Evolutionary conservation across 2,797 vertebrate species (phyloP), one percentile per base, ranked within the genome.

Genomic region (Tympanoctomys barrerae): DNA sequence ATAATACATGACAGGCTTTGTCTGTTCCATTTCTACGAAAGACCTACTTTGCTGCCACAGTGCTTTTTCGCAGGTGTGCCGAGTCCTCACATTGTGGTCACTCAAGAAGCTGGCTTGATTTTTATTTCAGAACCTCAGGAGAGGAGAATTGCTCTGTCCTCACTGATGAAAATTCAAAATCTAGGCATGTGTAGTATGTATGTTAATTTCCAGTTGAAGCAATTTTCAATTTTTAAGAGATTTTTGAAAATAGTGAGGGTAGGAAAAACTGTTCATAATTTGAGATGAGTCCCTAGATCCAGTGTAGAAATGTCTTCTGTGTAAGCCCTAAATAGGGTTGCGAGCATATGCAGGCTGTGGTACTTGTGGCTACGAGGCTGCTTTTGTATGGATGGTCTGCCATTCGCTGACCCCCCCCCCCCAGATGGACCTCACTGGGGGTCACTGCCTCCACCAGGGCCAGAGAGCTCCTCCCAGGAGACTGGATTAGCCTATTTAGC

Each of bases 1-100:
- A 99, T 99, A 99, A 99, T 98, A 98, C 98, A 99, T 99, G 98
- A 97, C 87, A 77, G 97, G 88, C 98, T 98, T 97, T 96, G 97
- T 98, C 98, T 99, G 98, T 97, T 98, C 98, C 98, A 82, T 98
- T 98, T 98, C 98, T 98, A 98, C 98, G 98, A 98, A 98, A 97
- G 98, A 98, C 98, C 98, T 98, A 98, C 98, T 99, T 98, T 95
- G 95, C 95, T 97, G 96, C 94, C 98, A 94, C 96, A 97, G 94
- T 97, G 97, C 97, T 98, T 98, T 98, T 91, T 92, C 97, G 89
- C 95, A 95, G 96, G 89, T 61, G 0, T 95, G 66, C 84, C 97
- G 89, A 96, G 39, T 57, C 90, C 97, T 96, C 95, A 57, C 85
- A 84, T 66, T 97, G 28, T 94, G 77, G 36, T 90, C n/a, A 78